phyloP scores from a whole-genome alignment of 2,113 vertebrate species.

The Neodontobutis hainanensis region DNA sequence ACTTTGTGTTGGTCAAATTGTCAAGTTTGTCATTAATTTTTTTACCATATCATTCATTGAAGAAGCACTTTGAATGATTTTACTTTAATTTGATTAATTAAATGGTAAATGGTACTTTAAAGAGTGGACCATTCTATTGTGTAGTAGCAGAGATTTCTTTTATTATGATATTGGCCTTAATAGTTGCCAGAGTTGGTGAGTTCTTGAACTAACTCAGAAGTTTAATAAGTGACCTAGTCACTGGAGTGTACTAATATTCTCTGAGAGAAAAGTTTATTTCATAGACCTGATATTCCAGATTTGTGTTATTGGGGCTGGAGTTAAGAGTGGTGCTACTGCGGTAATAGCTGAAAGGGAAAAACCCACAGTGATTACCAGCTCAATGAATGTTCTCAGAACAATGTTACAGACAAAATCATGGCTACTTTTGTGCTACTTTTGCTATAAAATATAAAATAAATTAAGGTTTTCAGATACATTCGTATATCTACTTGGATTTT shows the following conservation, averaged over 20 bases:
- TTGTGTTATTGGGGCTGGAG: slow-evolving; percentile 78
- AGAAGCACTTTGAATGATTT: slow-evolving; percentile 76
- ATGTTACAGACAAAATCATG: slow-evolving; percentile 73
- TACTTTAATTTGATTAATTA: slow-evolving; percentile 55
- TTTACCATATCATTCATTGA: slow-evolving; percentile 84
- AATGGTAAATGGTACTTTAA: slow-evolving; percentile 59
- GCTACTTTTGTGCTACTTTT: slow-evolving; percentile 89
- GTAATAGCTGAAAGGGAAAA: slow-evolving; percentile 23
- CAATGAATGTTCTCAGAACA: slow-evolving; percentile 64
- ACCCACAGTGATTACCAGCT: slow-evolving; percentile 48
- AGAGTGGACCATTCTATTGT: slow-evolving; percentile 47
- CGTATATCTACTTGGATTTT: slow-evolving; percentile 15
- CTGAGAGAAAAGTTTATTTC: slow-evolving; percentile 95
- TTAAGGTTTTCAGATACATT: slow-evolving; percentile 84
- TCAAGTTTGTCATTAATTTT: slow-evolving; percentile 54
- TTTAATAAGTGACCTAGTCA: slow-evolving; percentile 97
- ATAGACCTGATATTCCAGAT: slow-evolving; percentile 56
- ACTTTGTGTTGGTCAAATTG: slow-evolving; percentile 53
- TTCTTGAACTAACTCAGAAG: slow-evolving; percentile 98
- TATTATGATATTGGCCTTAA: slow-evolving; percentile 80
- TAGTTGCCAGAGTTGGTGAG: slow-evolving; percentile 82
- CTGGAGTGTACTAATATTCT: slow-evolving; percentile 97
- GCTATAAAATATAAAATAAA: slow-evolving; percentile 96
- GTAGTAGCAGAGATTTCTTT: slow-evolving; percentile 58
- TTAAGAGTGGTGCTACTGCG: slow-evolving; percentile 52